Evolutionary conservation across 2,888 invertebrate species (phyloP).

Genomic region (Phaedon cochleariae): DNA sequence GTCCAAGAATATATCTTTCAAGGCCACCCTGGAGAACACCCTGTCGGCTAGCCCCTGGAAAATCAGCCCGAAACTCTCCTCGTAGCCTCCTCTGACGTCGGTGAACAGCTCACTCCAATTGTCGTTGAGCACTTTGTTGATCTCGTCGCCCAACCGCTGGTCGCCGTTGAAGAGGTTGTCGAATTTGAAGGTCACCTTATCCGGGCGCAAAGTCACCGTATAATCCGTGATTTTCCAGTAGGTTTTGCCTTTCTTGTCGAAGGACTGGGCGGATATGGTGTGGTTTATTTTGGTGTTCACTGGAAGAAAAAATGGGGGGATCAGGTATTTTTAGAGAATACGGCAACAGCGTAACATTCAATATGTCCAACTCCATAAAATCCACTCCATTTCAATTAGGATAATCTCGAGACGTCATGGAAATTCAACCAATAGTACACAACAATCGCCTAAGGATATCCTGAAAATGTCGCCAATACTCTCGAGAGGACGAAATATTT

Average conservation of each 20-base stretch:
- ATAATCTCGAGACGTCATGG: too few relatives aligned
- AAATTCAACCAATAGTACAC: too few relatives aligned
- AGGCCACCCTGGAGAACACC: constrained; percentile 73
- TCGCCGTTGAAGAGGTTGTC: constrained; percentile 69
- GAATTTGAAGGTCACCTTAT: constrained; percentile 69
- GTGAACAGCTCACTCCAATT: constrained; percentile 56
- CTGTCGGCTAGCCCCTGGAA: constrained; percentile 73
- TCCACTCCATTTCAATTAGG: too few relatives aligned
- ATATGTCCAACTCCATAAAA: too few relatives aligned
- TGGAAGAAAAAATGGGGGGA: constrained; percentile 53
- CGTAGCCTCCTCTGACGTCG: constrained; percentile 71
- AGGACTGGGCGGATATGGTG: constrained; percentile 69
- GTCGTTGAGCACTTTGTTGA: constrained; percentile 57
- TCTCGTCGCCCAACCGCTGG: constrained; percentile 50
- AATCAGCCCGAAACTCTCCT: constrained; percentile 72
- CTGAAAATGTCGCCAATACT: too few relatives aligned
- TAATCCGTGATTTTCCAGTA: constrained; percentile 74
- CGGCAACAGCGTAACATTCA: too few relatives aligned
- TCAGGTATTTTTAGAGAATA: neutral
- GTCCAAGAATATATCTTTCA: constrained; percentile 66
- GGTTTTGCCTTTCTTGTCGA: constrained; percentile 68
- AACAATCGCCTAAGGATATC: too few relatives aligned
- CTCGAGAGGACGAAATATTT: too few relatives aligned
- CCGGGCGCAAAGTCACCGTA: constrained; percentile 69
- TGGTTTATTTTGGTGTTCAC: constrained; percentile 72